Conservation (phyloP, 2,888 invertebrate species). For the Escarpia spicata region DNA sequence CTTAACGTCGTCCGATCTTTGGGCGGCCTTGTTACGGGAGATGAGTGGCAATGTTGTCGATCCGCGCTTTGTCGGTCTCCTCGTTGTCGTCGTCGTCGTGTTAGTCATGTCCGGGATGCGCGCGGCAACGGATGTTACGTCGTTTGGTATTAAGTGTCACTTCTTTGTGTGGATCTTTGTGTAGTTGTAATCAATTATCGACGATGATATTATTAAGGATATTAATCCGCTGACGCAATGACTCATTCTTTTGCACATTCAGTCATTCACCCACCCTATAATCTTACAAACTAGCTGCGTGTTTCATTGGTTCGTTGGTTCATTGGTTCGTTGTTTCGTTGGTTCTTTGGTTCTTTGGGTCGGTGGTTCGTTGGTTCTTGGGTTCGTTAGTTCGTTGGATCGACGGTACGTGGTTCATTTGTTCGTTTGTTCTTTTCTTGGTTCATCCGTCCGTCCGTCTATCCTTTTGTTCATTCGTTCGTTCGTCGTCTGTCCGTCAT, state of each 20-base stretch:
- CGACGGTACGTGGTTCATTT: no score
- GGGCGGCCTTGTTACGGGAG: not conserved
- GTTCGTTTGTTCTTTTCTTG: no score
- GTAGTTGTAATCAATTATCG: not conserved
- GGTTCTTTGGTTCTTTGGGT: no score
- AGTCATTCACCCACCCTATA: not conserved
- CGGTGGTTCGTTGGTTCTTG: not conserved
- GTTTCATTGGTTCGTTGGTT: not conserved
- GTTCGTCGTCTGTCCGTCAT: not conserved
- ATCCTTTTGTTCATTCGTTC: not conserved
- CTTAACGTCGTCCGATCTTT: not conserved
- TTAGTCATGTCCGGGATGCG: not conserved
- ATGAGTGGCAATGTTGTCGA: not conserved
- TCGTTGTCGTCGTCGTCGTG: not conserved
- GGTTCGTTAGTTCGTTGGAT: not conserved
- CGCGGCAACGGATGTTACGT: not conserved
- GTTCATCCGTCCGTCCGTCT: no score
- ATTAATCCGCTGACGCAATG: not conserved
- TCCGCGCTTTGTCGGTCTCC: not conserved
- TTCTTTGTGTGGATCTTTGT: not conserved
- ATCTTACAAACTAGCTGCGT: no score
- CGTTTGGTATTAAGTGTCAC: not conserved
- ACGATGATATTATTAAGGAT: not conserved
- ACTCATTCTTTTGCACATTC: not conserved
- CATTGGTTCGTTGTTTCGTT: not conserved